Conservation (phyloP, 2,888 invertebrate species). For the Xanthia icteritia region DNA sequence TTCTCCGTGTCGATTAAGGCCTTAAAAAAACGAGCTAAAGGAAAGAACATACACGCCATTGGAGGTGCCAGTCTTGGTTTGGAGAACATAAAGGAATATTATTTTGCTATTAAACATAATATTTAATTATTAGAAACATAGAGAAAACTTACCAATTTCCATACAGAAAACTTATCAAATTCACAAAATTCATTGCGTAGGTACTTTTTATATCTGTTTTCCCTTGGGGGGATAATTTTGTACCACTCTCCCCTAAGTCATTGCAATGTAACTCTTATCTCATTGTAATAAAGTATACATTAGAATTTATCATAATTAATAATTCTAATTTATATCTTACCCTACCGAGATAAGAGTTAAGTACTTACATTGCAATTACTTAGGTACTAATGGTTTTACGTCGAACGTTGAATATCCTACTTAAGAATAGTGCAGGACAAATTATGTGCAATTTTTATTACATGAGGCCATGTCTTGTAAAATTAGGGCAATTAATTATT, state of each 20-base stretch:
- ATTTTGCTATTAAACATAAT: no score
- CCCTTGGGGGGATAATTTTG: no score
- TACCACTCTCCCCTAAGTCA: neutral
- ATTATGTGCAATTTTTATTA: neutral
- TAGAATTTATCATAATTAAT: neutral
- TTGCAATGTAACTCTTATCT: neutral
- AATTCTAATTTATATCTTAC: neutral
- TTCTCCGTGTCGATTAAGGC: no score
- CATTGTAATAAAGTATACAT: neutral
- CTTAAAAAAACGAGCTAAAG: no score
- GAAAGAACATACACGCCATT: no score
- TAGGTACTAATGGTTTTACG: neutral
- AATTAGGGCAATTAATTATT: neutral
- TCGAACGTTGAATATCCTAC: neutral
- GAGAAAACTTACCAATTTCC: no score
- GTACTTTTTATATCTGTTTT: no score
- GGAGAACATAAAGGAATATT: no score
- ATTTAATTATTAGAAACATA: no score
- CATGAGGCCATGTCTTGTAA: neutral
- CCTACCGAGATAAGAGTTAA: neutral
- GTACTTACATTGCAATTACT: neutral
- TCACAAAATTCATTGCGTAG: no score
- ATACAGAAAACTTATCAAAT: no score
- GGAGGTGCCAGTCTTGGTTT: no score
- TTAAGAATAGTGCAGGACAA: neutral